Percentiles rank a stretch among this genome's conserved stretches.
These are phyloP conservation scores for Bombus breviceps DNA, from an alignment of 1,140 invertebrate species.

Conservation along the genomic window DNA sequence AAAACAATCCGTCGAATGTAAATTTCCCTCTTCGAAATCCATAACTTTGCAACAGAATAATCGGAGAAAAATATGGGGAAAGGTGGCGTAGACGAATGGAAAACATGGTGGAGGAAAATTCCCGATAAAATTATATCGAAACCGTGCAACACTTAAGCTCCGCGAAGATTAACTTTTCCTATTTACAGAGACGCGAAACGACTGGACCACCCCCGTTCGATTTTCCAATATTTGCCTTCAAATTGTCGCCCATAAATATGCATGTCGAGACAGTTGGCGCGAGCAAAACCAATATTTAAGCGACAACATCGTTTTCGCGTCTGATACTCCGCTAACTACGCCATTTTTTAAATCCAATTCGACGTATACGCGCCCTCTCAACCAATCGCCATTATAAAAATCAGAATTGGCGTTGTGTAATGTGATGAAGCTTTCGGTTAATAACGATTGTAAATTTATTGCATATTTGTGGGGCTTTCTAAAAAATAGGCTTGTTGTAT, in stretches of 20 bases:
- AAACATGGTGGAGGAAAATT: neutral
- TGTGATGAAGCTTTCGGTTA: neutral
- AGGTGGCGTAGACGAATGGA: neutral
- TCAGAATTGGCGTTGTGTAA: neutral
- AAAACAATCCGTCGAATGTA: neutral
- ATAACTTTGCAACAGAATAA: neutral
- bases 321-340: constrained; percentile 30
- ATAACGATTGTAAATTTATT: neutral
- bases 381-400: neutral
- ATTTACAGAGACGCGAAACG: constrained; percentile 35
- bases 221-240: constrained; percentile 37
- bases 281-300: constrained; percentile 39
- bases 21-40: neutral
- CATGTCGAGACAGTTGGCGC: constrained; percentile 38
- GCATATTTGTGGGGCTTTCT: too few species aligned
- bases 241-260: constrained; percentile 45
- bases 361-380: neutral
- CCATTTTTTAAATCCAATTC: constrained; percentile 11
- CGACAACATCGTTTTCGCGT: constrained; percentile 28
- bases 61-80: neutral
- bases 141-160: constrained; percentile 4
- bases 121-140: constrained; percentile 7
- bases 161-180: constrained; percentile 28
- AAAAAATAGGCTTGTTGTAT: too few species aligned
- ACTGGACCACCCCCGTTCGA: neutral